Evolutionary conservation across 2,113 vertebrate genomes (phyloP), one percentile per base, ranked within the genome.

Genomic region (Corythornis cristatus): DNA sequence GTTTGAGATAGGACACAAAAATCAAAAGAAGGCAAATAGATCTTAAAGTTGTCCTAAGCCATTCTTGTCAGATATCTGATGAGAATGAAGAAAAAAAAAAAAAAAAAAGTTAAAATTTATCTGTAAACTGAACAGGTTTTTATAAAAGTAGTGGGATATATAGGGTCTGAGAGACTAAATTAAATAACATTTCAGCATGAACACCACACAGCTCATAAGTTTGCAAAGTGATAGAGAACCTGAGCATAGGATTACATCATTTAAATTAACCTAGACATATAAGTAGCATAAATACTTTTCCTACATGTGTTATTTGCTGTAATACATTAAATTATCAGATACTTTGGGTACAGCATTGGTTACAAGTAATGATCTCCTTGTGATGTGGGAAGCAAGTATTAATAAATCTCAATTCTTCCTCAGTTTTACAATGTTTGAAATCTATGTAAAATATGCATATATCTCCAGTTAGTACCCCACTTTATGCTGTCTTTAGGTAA

Each of bases 1-100:
- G 51, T 92, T 85, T 77, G 31, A 83, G 86, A 86, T 61, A 87
- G 57, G 26, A 57, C 40, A 80, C 77, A 86, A 89, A 89, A 93
- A 68, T 15, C 60, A 77, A 14, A 74, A 72, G 84, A 48, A 42
- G 35, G 23, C 22, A 86, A 71, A 86, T 64, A 86, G 57, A 60
- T 75, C 74, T 83, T 86, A 56, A 54, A 56, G 20, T 3, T 33
- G 16, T 78, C 48, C 66, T 81, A 72, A 84, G 35, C 22, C 31
- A 40, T 65, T 89, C n/a, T 40, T 68, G 83, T 92, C 45, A 82
- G 35, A 9, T 84, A 79, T 29, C 43, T 58, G 54, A 83, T 80
- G 25, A 71, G 28, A 86, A 86, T 8, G 68, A 54, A 53, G 5
- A 66, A 56, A 15, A 37, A 10, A 64, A 84, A 10, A 64, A 84